Evolutionary conservation across 2,113 vertebrate species (phyloP), one percentile per base, ranked within the genome.

Genomic region (Lonchura striata): DNA sequence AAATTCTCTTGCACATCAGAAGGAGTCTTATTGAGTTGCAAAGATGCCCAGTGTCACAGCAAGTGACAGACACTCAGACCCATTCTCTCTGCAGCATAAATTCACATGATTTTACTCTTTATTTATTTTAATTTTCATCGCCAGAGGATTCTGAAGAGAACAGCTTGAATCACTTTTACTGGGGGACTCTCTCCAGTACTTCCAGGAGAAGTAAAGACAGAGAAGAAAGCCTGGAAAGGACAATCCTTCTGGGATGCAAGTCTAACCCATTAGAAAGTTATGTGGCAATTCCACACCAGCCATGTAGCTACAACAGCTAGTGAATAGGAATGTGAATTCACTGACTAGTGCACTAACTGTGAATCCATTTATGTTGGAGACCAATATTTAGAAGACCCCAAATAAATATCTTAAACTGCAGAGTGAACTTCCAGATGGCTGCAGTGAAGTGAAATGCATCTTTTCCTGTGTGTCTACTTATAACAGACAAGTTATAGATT

Each of bases 31-130:
- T 0, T 49, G 41, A 35, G 22, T 21, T 60, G 50, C 10, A 78
- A 56, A 86, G 15, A 8, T 37, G 23, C 11, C 47, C 35, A 44
- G 4, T 0, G 1, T 11, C 56, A 33, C 24, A 47, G 56, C 18
- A 57, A 76, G 49, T 4, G 21, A 27, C 1, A 3, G 35, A 76
- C 27, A n/a, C 41, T 52, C 37, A 23, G 28, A 31, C 9, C 10
- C 21, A 37, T 21, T 25, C 31, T 44, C 41, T 52, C n/a, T 60
- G 25, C 44, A 68, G 15, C 0, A 1, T 7, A 56, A 88, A 68
- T 52, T 25, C 53, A 12, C 0, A 0, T 3, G 4, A 1, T 10
- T 86, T 79, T 71, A 14, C 9, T 83, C 24, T 52, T 76, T n/a
- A 46, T 5, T 64, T 30, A 21, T 78, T 57, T 89, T 9, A 30